Evolutionary conservation across 2,888 invertebrate species (phyloP).

Genomic region (Aproaerema taeniolella): DNA sequence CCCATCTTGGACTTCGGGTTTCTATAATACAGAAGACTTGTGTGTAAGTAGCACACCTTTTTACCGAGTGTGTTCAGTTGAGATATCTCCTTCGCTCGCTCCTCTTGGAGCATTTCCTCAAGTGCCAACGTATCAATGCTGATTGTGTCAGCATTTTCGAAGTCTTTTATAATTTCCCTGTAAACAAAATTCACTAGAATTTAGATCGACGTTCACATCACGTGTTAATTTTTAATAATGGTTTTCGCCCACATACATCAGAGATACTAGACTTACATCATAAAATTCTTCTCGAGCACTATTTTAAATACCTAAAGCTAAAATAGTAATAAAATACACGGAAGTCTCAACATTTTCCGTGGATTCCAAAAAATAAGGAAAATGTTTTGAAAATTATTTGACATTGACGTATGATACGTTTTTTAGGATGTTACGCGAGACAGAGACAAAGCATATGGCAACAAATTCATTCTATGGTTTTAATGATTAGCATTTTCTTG

Average conservation of each 20-base stretch:
- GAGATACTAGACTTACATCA: too few species aligned
- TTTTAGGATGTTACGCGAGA: too few species aligned
- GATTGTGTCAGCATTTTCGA: slow-evolving; percentile 49
- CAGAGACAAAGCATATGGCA: too few species aligned
- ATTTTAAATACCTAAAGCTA: too few species aligned
- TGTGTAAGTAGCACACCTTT: slow-evolving; percentile 57
- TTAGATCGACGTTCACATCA: not conserved
- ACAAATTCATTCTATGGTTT: too few species aligned
- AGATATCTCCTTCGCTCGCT: slow-evolving; percentile 50
- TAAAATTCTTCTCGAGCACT: too few species aligned
- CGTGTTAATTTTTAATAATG: slow-evolving; percentile 6
- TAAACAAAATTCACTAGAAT: slow-evolving; percentile 22
- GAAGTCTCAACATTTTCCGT: not conserved
- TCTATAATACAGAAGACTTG: slow-evolving; percentile 59
- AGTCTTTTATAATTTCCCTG: slow-evolving; percentile 48
- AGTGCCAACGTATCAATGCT: slow-evolving; percentile 59
- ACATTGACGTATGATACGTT: not conserved
- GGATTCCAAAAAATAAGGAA: slow-evolving; percentile 1
- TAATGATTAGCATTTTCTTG: too few species aligned
- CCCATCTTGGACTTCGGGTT: slow-evolving; percentile 56
- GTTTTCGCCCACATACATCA: too few species aligned
- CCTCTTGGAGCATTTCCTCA: slow-evolving; percentile 48
- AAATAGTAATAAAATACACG: not conserved
- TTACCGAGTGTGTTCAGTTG: slow-evolving; percentile 50
- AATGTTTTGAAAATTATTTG: not conserved